These are phyloP conservation scores for Tholera decimalis DNA, from an alignment of 2,888 invertebrate genomes.

Conservation along the genomic window DNA sequence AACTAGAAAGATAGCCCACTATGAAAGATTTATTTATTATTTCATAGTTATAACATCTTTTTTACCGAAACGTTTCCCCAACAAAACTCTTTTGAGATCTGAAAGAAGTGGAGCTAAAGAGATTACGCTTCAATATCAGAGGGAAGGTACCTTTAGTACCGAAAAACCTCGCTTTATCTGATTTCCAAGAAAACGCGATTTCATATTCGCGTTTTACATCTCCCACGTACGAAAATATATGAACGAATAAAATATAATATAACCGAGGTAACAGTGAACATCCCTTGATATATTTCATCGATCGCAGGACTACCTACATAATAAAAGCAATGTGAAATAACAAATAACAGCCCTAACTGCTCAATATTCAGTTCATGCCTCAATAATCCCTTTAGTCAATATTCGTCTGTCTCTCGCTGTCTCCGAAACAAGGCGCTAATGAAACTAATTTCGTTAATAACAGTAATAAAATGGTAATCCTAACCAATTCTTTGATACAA, in stretches of 20 bases:
- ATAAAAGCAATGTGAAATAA: slow-evolving; percentile 31
- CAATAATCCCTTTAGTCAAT: slow-evolving; percentile 34
- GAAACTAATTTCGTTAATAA: slow-evolving; percentile 1
- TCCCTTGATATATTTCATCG: slow-evolving; percentile 11
- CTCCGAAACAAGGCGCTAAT: slow-evolving; percentile 32
- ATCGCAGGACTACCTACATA: slow-evolving; percentile 17
- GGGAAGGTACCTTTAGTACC: background rate
- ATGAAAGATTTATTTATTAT: too few species aligned
- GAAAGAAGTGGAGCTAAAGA: background rate
- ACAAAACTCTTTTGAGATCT: background rate
- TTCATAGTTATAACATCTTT: too few species aligned
- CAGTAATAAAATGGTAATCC: background rate
- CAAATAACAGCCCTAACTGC: slow-evolving; percentile 18
- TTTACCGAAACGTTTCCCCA: background rate
- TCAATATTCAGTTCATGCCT: slow-evolving; percentile 47
- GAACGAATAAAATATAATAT: background rate
- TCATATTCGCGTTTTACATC: too few species aligned
- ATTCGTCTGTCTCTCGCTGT: slow-evolving; percentile 18
- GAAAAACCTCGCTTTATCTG: background rate
- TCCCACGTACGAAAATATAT: background rate
- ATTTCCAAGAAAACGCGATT: background rate
- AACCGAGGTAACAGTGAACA: background rate
- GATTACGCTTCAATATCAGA: background rate
- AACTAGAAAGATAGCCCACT: too few species aligned
- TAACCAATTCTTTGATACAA: background rate